Base-by-base conservation (phyloP, 2,113 vertebrate genomes). In the Tetrax tetrax region DNA sequence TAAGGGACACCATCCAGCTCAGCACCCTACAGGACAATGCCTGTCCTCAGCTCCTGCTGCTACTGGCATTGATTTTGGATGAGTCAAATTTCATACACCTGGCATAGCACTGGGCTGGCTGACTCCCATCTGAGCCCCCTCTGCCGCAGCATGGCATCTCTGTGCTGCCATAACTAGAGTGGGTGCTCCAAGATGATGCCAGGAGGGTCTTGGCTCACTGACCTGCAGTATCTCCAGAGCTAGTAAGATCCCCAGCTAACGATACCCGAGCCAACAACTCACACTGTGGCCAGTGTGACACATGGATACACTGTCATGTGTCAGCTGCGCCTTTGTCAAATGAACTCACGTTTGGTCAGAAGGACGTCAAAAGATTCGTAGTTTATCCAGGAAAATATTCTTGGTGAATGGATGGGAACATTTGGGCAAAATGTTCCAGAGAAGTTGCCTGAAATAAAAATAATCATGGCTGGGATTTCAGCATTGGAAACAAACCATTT, bases 241-340 rank as follows among this genome's bases (percentile, higher is more conserved):
- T 65, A 29, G 21, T 45, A 66, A 59, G 51, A 71, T 33, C 7
- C 27, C 6, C 53, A 76, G n/a, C 38, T 86, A 61, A 21, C 2
- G 7, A 23, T 38, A 31, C 60, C n/a, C 24, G 75, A 54, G 28
- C 8, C 63, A 83, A 15, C 71, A n/a, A 47, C 21, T 9, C 10
- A 25, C 48, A 47, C 5, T 4, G 31, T 35, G 72, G 35, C 35
- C 50, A 61, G 35, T 27, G 10, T 71, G 71, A 54, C 71, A 75
- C 64, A 37, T 0, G 10, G 27, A 56, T 28, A 28, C 2, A 1
- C 3, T 0, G 0, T 37, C 53, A 25, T 1, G 6, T 74, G 35
- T 31, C 56, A 90, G 50, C 8, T 68, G 59, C 3, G 2, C 35
- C 83, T 89, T 69, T 91, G 54, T 35, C 41, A 72, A 54, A 68